Conservation (phyloP, 2,797 vertebrate species). For the Bovichtus variegatus region DNA sequence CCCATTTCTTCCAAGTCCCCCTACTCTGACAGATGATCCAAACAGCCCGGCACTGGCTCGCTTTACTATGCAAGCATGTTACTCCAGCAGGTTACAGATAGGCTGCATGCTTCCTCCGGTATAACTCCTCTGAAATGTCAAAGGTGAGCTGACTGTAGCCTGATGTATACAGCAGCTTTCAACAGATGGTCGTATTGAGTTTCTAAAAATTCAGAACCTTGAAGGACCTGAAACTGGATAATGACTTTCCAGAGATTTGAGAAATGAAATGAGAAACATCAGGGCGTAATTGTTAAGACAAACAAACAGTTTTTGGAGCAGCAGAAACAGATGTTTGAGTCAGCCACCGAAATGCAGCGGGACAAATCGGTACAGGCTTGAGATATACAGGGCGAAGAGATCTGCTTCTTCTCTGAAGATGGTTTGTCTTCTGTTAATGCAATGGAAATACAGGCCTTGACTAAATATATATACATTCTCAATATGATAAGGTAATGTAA, state of each 20-base stretch:
- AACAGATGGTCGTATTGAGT: slow-evolving; percentile 63
- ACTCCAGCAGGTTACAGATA: slow-evolving; percentile 60
- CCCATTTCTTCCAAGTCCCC: slow-evolving; percentile 27
- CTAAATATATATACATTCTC: slow-evolving; percentile 50
- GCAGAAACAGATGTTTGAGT: slow-evolving; percentile 84
- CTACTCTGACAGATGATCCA: slow-evolving; percentile 70
- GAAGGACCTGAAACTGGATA: slow-evolving; percentile 75
- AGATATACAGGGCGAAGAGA: slow-evolving; percentile 44
- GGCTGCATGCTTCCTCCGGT: slow-evolving; percentile 47
- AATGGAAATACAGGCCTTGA: slow-evolving; percentile 51
- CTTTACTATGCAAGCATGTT: slow-evolving; percentile 50
- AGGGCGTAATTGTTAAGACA: slow-evolving; percentile 83
- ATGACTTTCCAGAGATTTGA: slow-evolving; percentile 80
- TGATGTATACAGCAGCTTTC: slow-evolving; percentile 60
- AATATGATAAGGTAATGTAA: slow-evolving; percentile 70
- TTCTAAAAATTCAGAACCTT: slow-evolving; percentile 69
- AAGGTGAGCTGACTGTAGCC: slow-evolving; percentile 60
- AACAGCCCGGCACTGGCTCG: slow-evolving; percentile 50
- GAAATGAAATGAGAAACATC: slow-evolving; percentile 85
- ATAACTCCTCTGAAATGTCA: slow-evolving; percentile 51
- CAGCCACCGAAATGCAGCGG: slow-evolving; percentile 71
- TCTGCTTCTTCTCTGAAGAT: slow-evolving; percentile 66
- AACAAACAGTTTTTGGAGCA: slow-evolving; percentile 84
- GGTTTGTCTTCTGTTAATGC: slow-evolving; percentile 53
- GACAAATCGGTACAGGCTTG: slow-evolving; percentile 27